These are phyloP conservation scores for Alauda arvensis DNA, from an alignment of 2,797 vertebrate species.

Conservation along the genomic window DNA sequence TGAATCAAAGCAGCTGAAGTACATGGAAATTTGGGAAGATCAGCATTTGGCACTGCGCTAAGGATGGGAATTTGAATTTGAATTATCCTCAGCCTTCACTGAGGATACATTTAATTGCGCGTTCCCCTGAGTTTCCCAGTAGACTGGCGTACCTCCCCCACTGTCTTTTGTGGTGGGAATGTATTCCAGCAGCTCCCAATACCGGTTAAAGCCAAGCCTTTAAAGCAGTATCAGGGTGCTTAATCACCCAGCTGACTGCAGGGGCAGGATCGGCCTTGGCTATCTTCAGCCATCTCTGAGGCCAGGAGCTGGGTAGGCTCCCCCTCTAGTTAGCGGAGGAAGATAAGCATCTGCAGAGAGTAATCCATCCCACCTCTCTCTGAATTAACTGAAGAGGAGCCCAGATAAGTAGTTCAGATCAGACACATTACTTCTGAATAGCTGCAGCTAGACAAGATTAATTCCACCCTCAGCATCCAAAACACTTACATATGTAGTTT, in stretches of 20 bases:
- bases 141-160: background rate
- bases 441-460: conserved; percentile 12
- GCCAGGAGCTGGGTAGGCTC: background rate
- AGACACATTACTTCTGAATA: conserved; percentile 7
- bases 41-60: background rate
- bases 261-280: background rate
- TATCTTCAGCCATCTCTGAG: conserved; percentile 30
- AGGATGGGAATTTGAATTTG: conserved; percentile 7
- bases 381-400: conserved; percentile 13
- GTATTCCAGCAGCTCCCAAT: background rate
- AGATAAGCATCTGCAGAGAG: conserved; percentile 37
- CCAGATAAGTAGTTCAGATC: conserved; percentile 23
- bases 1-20: background rate
- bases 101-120: background rate
- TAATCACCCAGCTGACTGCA: conserved; percentile 19
- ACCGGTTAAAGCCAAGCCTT: background rate
- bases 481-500: conserved; percentile 22
- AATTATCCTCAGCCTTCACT: background rate
- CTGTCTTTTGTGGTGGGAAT: background rate
- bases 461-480: conserved; percentile 12
- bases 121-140: background rate
- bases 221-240: background rate
- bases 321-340: background rate
- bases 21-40: conserved; percentile 7
- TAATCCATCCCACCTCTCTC: conserved; percentile 17